phyloP scores from a whole-genome alignment of 2,797 vertebrate species.

The Epinephelus awoara region DNA sequence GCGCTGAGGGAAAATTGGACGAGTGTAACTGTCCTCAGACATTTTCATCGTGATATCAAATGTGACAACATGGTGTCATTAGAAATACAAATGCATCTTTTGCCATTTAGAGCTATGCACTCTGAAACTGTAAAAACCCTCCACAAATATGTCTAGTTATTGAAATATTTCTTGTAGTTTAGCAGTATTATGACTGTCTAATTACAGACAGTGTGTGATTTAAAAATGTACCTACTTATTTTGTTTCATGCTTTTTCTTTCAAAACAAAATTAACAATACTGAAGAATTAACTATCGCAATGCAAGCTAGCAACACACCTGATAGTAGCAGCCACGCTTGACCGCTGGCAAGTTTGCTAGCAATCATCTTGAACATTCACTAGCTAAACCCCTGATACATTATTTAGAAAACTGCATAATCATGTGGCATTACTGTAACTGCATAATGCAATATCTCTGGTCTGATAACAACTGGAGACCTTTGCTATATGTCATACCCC shows the following conservation, averaged over 20 bases:
- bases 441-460: neutral
- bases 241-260: too few species aligned
- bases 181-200: neutral
- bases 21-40: neutral
- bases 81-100: neutral
- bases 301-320: too few species aligned
- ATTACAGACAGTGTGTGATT: neutral
- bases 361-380: neutral
- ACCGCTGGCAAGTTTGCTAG: neutral
- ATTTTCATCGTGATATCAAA: constrained; percentile 16
- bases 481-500: neutral
- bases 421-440: neutral
- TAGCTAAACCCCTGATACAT: neutral
- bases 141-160: neutral
- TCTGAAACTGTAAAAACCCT: neutral
- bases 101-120: neutral
- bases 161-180: neutral
- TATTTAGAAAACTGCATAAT: neutral
- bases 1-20: constrained; percentile 23
- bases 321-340: too few species aligned
- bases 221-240: neutral
- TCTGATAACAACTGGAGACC: neutral
- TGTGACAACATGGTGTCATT: neutral
- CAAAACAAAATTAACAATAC: too few species aligned
- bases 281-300: neutral